These are phyloP conservation scores for Chrysoperla carnea DNA, from an alignment of 1,140 invertebrate species.

Conservation along the genomic window DNA sequence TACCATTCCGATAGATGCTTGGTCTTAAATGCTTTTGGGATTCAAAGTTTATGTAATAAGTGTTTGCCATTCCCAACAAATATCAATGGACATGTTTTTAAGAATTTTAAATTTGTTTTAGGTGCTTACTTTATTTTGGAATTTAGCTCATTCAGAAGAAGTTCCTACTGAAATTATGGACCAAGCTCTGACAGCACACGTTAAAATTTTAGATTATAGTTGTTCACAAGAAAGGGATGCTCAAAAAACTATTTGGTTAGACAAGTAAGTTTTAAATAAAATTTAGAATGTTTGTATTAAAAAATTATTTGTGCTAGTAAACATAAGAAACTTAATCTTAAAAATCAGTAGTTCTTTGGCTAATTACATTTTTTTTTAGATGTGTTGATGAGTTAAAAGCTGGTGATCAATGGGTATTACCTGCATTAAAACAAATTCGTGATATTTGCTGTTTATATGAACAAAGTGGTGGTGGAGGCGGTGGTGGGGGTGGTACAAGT, in stretches of 20 bases:
- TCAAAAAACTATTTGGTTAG: constrained; percentile 90
- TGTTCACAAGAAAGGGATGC: constrained; percentile 91
- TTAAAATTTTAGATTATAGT: constrained; percentile 96
- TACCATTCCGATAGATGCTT: no score
- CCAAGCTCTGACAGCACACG: constrained; percentile 84
- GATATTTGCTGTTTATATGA: constrained; percentile 94
- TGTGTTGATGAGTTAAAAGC: constrained; percentile 89
- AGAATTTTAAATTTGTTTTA: constrained; percentile 16
- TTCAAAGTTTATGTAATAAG: no score
- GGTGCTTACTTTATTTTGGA: constrained; percentile 95
- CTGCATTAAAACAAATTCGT: constrained; percentile 86
- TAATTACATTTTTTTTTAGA: constrained; percentile 11
- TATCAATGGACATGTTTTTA: neutral
- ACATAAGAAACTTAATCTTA: neutral
- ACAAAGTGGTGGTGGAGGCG: constrained; percentile 40
- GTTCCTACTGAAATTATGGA: constrained; percentile 96
- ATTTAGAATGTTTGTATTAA: neutral
- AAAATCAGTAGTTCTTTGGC: neutral
- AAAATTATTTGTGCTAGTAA: neutral
- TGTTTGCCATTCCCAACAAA: no score
- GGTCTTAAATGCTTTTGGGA: no score
- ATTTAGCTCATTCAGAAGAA: constrained; percentile 89
- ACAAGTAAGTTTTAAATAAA: constrained; percentile 34
- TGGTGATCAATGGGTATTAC: constrained; percentile 79
- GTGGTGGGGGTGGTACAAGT: constrained; percentile 28